Evolutionary conservation across 2,888 invertebrate species (phyloP), one percentile per base, ranked within the genome.

Genomic region (Drosophila merina): DNA sequence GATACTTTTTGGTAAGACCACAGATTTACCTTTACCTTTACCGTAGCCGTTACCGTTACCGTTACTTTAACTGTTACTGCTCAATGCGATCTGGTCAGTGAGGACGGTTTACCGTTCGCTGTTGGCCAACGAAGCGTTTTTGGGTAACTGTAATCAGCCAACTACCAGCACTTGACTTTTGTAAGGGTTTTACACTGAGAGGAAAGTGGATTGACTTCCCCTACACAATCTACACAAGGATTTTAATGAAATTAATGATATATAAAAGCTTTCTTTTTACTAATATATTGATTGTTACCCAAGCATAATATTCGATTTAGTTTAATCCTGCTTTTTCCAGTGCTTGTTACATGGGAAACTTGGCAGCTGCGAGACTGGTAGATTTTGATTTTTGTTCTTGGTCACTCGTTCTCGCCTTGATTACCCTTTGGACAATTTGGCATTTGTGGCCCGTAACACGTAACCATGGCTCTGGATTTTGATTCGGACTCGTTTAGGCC

Each of bases 111-210:
- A 31, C 64, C 50, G 50, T 64, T 40, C 44, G 40, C 68, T 40
- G 44, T 36, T 47, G 26, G 60, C 76, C 73, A 78, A 76, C 82
- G 76, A 84, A 72, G 75, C 83, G 69, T 20, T 62, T 56, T 62
- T 59, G 60, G 25, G 6, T 77, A 72, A 86, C 78, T 76, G 78
- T 66, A 76, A 71, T 69, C 76, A 64, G 49, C 42, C 44, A 47
- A 31, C 40, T n/a, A 57, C 57, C 51, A 68, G 79, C 76, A 87
- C 56, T 78, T 85, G 85, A 70, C 87, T 87, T 85, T 84, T 75
- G 75, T 79, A 10, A 20, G 20, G 44, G 20, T 12, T 9, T 30
- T 33, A 36, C 28, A 42, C 54, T 26, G 48, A 1, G 30, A 10
- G 12, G 7, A 47, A 12, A 47, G 0, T n/a, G 2, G 2, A n/a